Base-by-base conservation (phyloP, 2,888 invertebrate genomes). In the Allophyes oxyacanthae region DNA sequence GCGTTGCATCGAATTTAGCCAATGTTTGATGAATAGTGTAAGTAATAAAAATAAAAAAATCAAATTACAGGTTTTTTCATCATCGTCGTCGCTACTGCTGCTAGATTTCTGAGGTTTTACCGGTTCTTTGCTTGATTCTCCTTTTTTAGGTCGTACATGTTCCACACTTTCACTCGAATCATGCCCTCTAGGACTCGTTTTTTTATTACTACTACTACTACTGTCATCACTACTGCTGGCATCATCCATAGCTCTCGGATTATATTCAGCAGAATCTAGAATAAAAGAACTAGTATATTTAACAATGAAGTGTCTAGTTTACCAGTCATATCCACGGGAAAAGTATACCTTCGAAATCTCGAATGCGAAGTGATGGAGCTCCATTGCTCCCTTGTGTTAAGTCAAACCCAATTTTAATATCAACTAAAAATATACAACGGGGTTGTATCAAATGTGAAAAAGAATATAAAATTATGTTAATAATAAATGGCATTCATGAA, bases 371-470 rank as follows among this genome's bases (percentile, higher is more conserved):
- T 44, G 81, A 75, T 33, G 88, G 87, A 45, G 61, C 72, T 49
- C 85, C 89, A 77, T 86, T 78, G 61, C 72, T 67, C 60, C 81
- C 84, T 75, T 81, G 81, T 38, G 77, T 82, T 79, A 89, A 80
- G 81, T 89, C 89, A 79, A 90, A 87, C 58, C 86, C 89, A 81
- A 90, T 72, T 76, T 79, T 85, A 66, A 90, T 64, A 76, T 88
- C 79, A 57, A 89, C 90, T 90, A 83, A 79, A 89, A 88, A 54
- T 69, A 66, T 55, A 66, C 50, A 72, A 55, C 37, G 8, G 8
- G 6, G 10, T 51, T 50, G 55, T 51, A 55, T 52, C 28, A 62
- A 26, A 40, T 50, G 7, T 38, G 48, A 25, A 46, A 53, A 15
- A 48, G 10, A 2, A 33, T 8, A 11, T 58, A 32, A 46, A 57